phyloP scores from a whole-genome alignment of 2,888 invertebrate genomes.

The Heliconius sara region DNA sequence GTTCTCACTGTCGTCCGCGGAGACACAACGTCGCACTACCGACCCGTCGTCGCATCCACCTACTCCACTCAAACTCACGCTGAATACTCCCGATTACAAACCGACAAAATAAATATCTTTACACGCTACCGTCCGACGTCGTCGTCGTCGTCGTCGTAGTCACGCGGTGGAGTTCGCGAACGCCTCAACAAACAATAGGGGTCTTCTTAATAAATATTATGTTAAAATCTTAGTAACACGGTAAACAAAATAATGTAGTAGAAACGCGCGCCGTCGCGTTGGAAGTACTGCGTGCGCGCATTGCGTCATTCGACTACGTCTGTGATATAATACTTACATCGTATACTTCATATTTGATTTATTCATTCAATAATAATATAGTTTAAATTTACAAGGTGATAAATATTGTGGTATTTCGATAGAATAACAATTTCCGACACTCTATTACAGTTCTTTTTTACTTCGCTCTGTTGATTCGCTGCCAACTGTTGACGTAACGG shows the following conservation, averaged over 20 bases:
- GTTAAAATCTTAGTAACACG: slow-evolving; percentile 62
- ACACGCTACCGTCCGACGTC: slow-evolving; percentile 56
- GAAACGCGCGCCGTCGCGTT: slow-evolving; percentile 80
- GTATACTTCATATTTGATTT: slow-evolving; percentile 26
- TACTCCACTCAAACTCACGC: slow-evolving; percentile 75
- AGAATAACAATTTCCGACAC: not conserved
- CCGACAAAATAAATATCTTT: slow-evolving; percentile 61
- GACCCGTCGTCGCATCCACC: slow-evolving; percentile 63
- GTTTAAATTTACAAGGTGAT: not conserved
- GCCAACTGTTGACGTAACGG: slow-evolving; percentile 54
- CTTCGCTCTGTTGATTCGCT: slow-evolving; percentile 29
- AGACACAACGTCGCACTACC: slow-evolving; percentile 81
- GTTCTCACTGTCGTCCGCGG: slow-evolving; percentile 67
- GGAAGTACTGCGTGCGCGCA: slow-evolving; percentile 57
- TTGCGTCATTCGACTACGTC: slow-evolving; percentile 42
- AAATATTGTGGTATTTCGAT: not conserved
- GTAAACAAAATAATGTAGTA: slow-evolving; percentile 80
- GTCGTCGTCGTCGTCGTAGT: slow-evolving; percentile 51
- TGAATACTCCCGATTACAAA: slow-evolving; percentile 66
- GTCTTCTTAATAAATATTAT: slow-evolving; percentile 64
- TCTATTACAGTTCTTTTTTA: not conserved
- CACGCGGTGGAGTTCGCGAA: slow-evolving; percentile 63
- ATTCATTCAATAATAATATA: not conserved
- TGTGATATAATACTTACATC: slow-evolving; percentile 26
- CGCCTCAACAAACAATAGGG: slow-evolving; percentile 67